A percentile compares a stretch with the other conserved stretches of the same genome.
Conservation (phyloP, 2,888 invertebrate genomes). For the Chrysotoxum bicinctum region DNA sequence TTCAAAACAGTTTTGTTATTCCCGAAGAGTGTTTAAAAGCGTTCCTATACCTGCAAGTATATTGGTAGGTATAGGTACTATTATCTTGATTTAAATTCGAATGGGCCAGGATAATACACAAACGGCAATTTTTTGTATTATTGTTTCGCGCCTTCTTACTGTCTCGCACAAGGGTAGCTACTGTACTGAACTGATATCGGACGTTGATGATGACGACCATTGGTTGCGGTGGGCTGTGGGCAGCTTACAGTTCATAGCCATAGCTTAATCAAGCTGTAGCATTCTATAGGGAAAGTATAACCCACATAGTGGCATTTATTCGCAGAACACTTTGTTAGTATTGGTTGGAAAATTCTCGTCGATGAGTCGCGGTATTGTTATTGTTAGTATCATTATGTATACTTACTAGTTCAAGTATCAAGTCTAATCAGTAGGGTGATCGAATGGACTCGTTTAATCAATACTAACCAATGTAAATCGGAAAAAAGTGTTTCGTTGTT, state of each 20-base stretch:
- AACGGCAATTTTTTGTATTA: not conserved
- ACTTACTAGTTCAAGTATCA: constrained; percentile 5
- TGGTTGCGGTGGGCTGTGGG: constrained; percentile 27
- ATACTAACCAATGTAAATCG: constrained; percentile 22
- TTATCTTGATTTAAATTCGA: constrained; percentile 26
- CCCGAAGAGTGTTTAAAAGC: not conserved
- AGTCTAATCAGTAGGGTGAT: constrained; percentile 11
- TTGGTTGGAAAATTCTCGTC: constrained; percentile 42
- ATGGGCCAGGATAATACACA: constrained; percentile 10
- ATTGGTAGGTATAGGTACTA: not conserved
- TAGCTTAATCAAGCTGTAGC: not conserved
- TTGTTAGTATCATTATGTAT: not conserved
- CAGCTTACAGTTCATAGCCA: not conserved
- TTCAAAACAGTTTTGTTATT: not conserved
- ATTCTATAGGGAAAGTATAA: constrained; percentile 31
- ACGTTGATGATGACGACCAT: constrained; percentile 31
- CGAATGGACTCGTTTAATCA: constrained; percentile 28
- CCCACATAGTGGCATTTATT: constrained; percentile 46
- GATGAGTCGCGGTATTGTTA: not conserved
- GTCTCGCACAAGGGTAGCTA: constrained; percentile 60
- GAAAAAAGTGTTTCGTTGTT: not conserved
- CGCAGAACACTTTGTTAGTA: constrained; percentile 40
- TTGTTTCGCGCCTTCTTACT: constrained; percentile 19
- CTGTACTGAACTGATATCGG: constrained; percentile 43
- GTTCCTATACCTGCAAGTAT: not conserved